phyloP scores from a whole-genome alignment of 2,888 invertebrate species.

The Cantharis lateralis region DNA sequence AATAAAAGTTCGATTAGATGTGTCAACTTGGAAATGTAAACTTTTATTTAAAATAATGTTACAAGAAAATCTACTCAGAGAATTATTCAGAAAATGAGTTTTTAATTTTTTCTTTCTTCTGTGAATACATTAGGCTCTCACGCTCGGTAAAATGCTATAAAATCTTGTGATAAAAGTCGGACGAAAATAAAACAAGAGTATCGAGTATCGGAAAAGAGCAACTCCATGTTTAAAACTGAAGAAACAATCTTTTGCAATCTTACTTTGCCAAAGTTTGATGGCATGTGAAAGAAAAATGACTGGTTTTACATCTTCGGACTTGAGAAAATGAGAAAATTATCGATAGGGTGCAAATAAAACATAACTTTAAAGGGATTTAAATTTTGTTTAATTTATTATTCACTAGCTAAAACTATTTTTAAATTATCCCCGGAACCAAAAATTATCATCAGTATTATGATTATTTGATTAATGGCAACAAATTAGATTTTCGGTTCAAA shows the following conservation, averaged over 20 bases:
- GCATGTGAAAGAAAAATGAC: conserved; percentile 49
- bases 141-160: conserved; percentile 27
- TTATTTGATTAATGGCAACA: neutral
- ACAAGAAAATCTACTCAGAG: conserved; percentile 44
- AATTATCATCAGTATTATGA: no score
- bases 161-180: conserved; percentile 27
- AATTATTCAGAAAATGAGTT: conserved; percentile 41
- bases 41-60: conserved; percentile 16
- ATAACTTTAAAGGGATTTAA: neutral
- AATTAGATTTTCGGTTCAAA: neutral
- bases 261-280: conserved; percentile 54
- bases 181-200: conserved; percentile 25
- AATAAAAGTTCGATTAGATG: neutral
- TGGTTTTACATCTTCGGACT: conserved; percentile 47
- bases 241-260: conserved; percentile 56
- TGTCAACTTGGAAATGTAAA: neutral
- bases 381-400: neutral
- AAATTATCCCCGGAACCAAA: no score
- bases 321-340: conserved; percentile 35
- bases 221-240: conserved; percentile 53
- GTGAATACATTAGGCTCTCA: conserved; percentile 22
- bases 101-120: conserved; percentile 38
- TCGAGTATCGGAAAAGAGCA: conserved; percentile 40
- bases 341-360: neutral
- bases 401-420: neutral